These are phyloP conservation scores for Allolobophora icterica DNA, from an alignment of 2,888 invertebrate genomes.

Conservation along the genomic window DNA sequence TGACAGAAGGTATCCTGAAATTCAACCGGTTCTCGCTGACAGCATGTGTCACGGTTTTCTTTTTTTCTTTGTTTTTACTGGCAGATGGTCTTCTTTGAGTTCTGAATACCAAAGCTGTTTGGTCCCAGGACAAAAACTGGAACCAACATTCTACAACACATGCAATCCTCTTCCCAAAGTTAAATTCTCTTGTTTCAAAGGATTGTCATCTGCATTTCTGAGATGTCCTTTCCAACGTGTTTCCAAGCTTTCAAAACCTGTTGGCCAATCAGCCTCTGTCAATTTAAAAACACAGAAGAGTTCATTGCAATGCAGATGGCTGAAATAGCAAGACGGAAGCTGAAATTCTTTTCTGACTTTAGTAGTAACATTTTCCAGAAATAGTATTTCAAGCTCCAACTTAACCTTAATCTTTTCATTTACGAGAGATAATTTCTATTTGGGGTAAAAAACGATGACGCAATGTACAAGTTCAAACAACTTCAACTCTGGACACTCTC, in stretches of 20 bases:
- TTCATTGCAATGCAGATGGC: not conserved
- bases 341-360: not conserved
- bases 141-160: no score
- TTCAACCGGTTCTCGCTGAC: not conserved
- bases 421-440: no score
- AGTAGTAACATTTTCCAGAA: not conserved
- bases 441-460: not conserved
- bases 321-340: no score
- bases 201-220: not conserved
- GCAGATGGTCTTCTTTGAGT: not conserved
- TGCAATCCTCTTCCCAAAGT: not conserved
- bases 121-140: no score
- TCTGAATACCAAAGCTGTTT: not conserved
- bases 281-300: not conserved
- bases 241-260: not conserved
- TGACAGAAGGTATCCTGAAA: not conserved
- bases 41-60: slow-evolving; percentile 18
- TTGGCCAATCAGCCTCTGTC: not conserved
- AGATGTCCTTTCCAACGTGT: not conserved
- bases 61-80: no score
- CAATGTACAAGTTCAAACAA: no score
- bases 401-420: no score
- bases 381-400: no score
- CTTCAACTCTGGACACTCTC: not conserved
- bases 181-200: not conserved